Percentiles rank a stretch among this genome's conserved stretches.
Evolutionary conservation across 1,140 invertebrate species (phyloP).

Genomic region (Lethrus apterus): DNA sequence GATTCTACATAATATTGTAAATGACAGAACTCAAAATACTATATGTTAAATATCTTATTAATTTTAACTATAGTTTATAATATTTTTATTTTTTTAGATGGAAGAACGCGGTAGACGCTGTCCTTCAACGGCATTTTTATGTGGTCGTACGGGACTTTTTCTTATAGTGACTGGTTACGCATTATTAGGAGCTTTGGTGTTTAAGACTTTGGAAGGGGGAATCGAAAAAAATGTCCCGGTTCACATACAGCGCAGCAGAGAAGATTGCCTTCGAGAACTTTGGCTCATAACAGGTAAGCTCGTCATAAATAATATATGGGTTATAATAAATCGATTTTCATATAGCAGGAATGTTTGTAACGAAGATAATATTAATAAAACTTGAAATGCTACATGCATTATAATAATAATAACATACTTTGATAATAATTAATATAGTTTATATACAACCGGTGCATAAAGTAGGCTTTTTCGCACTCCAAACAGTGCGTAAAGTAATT

Average conservation of each 20-base stretch:
- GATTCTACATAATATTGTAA: no score
- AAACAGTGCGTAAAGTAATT: no score
- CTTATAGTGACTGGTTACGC: conserved; percentile 47
- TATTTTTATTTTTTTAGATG: conserved; percentile 31
- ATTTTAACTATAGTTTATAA: neutral
- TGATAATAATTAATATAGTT: conserved; percentile 1
- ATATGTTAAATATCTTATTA: neutral
- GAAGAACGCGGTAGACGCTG: conserved; percentile 23
- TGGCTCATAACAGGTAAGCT: conserved; percentile 52
- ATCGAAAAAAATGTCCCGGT: conserved; percentile 44
- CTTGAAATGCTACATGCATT: no score
- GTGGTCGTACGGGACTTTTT: conserved; percentile 47
- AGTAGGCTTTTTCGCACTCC: no score
- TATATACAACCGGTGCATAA: neutral
- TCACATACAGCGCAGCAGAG: conserved; percentile 47
- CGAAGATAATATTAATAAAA: no score
- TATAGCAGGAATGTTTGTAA: no score
- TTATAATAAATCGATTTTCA: neutral
- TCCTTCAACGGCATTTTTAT: conserved; percentile 34
- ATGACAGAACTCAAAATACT: no score
- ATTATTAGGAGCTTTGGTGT: conserved; percentile 48
- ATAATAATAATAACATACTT: no score
- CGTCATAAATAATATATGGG: conserved; percentile 9
- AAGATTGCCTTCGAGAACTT: conserved; percentile 50
- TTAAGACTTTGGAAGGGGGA: conserved; percentile 50